A percentile compares a stretch with the other conserved stretches of the same genome.
phyloP scores from a whole-genome alignment of 2,113 vertebrate genomes.

The Poecile atricapillus region DNA sequence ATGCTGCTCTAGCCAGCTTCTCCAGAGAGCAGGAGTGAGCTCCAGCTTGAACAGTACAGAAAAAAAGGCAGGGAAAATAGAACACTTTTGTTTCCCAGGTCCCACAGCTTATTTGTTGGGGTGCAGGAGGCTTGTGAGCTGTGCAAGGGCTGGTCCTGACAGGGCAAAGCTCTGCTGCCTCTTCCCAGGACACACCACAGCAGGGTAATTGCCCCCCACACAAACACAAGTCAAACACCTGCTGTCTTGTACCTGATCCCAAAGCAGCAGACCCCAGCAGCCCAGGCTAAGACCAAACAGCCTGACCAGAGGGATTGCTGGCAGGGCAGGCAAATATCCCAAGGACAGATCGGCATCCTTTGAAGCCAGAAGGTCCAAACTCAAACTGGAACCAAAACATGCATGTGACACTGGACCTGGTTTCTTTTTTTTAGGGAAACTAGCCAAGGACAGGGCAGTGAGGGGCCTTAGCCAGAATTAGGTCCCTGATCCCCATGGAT shows the following conservation, averaged over 20 bases:
- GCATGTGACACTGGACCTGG: not conserved
- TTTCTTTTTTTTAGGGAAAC: not conserved
- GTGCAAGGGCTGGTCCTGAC: not conserved
- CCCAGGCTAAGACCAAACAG: not conserved
- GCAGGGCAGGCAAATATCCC: not conserved
- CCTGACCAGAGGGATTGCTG: not conserved
- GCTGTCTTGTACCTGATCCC: not conserved
- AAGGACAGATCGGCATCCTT: accelerated
- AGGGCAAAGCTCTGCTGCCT: not conserved
- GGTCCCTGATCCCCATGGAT: not conserved
- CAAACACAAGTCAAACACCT: not conserved
- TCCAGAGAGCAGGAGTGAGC: not conserved
- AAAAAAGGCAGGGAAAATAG: not conserved
- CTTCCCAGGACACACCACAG: not conserved
- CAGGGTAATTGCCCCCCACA: accelerated
- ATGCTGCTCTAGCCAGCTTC: not conserved
- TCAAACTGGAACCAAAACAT: not conserved
- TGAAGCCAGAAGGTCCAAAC: not conserved
- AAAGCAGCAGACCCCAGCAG: not conserved
- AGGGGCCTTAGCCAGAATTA: not conserved
- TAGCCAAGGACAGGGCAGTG: not conserved
- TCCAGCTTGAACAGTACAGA: not conserved
- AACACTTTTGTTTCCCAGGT: not conserved
- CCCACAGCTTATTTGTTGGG: not conserved
- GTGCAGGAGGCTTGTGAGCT: not conserved